A percentile compares a stretch with the other conserved stretches of the same genome.
phyloP scores from a whole-genome alignment of 2,888 invertebrate species.

The Nineta flava region DNA sequence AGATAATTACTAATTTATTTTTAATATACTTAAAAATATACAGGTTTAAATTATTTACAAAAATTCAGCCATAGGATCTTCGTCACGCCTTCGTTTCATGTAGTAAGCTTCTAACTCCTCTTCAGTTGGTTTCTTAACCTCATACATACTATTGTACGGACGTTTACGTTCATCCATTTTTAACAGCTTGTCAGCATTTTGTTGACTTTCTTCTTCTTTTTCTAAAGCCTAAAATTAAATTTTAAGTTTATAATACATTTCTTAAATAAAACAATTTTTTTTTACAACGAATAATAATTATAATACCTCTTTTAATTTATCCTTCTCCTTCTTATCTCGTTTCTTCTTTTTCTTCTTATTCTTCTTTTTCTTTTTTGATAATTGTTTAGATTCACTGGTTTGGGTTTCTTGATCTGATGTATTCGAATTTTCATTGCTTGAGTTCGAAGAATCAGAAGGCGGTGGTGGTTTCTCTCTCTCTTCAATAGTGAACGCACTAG shows the following conservation, averaged over 20 bases:
- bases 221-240: slow-evolving; percentile 35
- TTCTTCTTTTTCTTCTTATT: slow-evolving; percentile 32
- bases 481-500: slow-evolving; percentile 14
- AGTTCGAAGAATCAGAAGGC: slow-evolving; percentile 10
- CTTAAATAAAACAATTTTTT: background rate
- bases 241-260: slow-evolving; percentile 5
- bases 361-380: slow-evolving; percentile 36
- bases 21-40: no score
- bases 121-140: slow-evolving; percentile 70
- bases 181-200: slow-evolving; percentile 44
- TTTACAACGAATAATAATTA: slow-evolving; percentile 6
- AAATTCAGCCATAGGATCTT: slow-evolving; percentile 89
- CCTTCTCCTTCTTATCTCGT: slow-evolving; percentile 31
- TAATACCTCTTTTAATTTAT: slow-evolving; percentile 37
- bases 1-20: no score
- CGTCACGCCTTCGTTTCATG: slow-evolving; percentile 65
- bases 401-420: slow-evolving; percentile 10
- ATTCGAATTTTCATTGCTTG: slow-evolving; percentile 9
- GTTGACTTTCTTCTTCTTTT: slow-evolving; percentile 43
- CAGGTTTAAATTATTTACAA: slow-evolving; percentile 18
- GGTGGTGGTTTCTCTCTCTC: slow-evolving; percentile 13
- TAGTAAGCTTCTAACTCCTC: slow-evolving; percentile 89
- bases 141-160: slow-evolving; percentile 83
- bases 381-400: slow-evolving; percentile 7
- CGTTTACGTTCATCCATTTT: slow-evolving; percentile 77